phyloP scores from a whole-genome alignment of 2,888 invertebrate species.

The Athrips mouffetella region DNA sequence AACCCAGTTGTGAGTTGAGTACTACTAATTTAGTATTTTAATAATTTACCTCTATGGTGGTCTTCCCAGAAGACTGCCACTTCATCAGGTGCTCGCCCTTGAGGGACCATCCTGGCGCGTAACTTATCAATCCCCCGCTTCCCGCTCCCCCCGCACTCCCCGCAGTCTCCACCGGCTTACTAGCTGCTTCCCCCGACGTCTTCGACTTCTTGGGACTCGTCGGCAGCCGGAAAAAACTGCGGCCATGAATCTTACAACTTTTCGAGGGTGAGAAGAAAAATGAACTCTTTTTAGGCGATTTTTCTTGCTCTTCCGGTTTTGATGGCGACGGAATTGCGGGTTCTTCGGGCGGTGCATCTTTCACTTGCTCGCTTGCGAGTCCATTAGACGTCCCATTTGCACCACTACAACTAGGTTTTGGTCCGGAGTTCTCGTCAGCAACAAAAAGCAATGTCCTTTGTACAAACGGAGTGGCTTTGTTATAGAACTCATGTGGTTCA shows the following conservation, averaged over 20 bases:
- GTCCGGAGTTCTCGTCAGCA: conserved; percentile 67
- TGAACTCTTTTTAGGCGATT: conserved; percentile 72
- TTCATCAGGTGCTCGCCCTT: conserved; percentile 80
- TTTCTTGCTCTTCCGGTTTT: conserved; percentile 68
- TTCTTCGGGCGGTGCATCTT: conserved; percentile 45
- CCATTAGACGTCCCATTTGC: conserved; percentile 28
- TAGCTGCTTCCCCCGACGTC: conserved; percentile 46
- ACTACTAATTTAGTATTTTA: neutral
- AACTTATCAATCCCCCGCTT: conserved; percentile 75
- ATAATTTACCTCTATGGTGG: conserved; percentile 74
- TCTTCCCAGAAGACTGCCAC: conserved; percentile 80
- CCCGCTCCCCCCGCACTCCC: conserved; percentile 37
- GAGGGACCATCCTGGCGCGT: conserved; percentile 80
- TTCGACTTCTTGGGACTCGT: conserved; percentile 74
- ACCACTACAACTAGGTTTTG: conserved; percentile 46
- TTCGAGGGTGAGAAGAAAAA: conserved; percentile 76
- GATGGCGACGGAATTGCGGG: conserved; percentile 45
- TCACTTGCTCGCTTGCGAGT: conserved; percentile 29
- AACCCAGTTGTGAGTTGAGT: no score
- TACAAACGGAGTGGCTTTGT: conserved; percentile 73
- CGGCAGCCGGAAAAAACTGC: conserved; percentile 73
- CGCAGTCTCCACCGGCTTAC: conserved; percentile 33
- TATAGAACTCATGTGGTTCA: conserved; percentile 70
- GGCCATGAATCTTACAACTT: conserved; percentile 72
- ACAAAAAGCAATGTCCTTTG: conserved; percentile 70